Evolutionary conservation across 2,113 vertebrate genomes (phyloP).

Genomic region (Eretmodus cyanostictus): DNA sequence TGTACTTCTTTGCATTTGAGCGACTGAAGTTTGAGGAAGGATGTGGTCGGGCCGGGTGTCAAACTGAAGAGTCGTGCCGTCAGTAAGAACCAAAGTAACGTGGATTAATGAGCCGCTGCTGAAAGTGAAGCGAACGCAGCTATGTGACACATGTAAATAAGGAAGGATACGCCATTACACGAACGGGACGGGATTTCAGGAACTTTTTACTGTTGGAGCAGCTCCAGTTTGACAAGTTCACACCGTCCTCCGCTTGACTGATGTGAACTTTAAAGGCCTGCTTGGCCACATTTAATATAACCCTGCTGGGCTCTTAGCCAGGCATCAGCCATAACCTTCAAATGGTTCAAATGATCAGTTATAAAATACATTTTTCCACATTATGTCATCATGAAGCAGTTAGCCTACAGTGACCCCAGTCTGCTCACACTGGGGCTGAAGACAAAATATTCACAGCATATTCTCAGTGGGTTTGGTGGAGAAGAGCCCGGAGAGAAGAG

Average conservation of each 20-base stretch:
- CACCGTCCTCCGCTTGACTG: background rate
- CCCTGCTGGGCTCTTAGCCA: background rate
- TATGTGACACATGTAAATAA: background rate
- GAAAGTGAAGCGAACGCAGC: background rate
- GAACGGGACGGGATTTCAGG: background rate
- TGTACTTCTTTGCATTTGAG: background rate
- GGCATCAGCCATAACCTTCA: accelerated
- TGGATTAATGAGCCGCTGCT: background rate
- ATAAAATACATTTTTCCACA: background rate
- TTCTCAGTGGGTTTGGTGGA: background rate
- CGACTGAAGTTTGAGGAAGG: conserved; percentile 4
- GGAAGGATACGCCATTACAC: background rate
- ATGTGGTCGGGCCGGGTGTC: conserved; percentile 3
- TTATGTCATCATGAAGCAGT: background rate
- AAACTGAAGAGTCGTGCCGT: background rate
- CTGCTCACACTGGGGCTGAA: background rate
- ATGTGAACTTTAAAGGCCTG: background rate
- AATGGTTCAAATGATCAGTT: background rate
- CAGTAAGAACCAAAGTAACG: background rate
- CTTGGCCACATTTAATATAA: background rate
- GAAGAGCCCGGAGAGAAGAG: background rate
- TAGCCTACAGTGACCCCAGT: background rate
- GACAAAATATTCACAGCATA: background rate
- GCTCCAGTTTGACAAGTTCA: background rate
- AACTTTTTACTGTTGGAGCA: background rate